Percentiles rank a stretch among this genome's conserved stretches.
Conservation (phyloP, 2,888 invertebrate species). For the Pyrocoelia pectoralis region DNA sequence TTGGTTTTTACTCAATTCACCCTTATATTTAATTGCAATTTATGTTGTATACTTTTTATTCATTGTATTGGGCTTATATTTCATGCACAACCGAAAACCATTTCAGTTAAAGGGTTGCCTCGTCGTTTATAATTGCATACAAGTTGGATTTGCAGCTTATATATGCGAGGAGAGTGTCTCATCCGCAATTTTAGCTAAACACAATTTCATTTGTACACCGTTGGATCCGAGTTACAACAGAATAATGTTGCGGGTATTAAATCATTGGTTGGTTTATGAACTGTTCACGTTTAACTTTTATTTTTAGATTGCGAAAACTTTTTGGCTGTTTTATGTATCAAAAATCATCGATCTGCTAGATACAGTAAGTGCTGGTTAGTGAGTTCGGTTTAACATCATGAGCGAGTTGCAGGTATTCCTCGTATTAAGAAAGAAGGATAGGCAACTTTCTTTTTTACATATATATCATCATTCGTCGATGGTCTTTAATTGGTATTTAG, state of each 20-base stretch:
- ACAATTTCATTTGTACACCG: conserved; percentile 71
- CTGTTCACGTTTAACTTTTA: no score
- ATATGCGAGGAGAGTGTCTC: conserved; percentile 75
- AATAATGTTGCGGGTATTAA: conserved; percentile 70
- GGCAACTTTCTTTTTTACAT: conserved; percentile 89
- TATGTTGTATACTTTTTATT: conserved; percentile 79
- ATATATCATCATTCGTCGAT: conserved; percentile 93
- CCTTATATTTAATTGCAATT: conserved; percentile 78
- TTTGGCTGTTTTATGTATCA: conserved; percentile 94
- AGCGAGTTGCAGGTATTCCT: conserved; percentile 73
- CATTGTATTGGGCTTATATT: conserved; percentile 78
- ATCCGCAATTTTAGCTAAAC: conserved; percentile 72
- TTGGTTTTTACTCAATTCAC: conserved; percentile 84
- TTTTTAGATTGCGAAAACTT: conserved; percentile 82
- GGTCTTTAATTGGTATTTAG: conserved; percentile 85
- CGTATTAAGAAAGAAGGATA: conserved; percentile 87
- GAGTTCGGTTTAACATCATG: background rate
- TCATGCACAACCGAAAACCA: conserved; percentile 89
- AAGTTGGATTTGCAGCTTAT: conserved; percentile 80
- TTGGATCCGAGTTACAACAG: conserved; percentile 73
- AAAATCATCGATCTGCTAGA: conserved; percentile 94
- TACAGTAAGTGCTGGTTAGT: conserved; percentile 68
- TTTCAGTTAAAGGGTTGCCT: conserved; percentile 77
- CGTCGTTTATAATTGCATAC: conserved; percentile 84
- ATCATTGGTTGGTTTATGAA: no score